Evolutionary conservation across 2,888 invertebrate genomes (phyloP), one percentile per base, ranked within the genome.

Genomic region (Venustoraphidia nigricollis): DNA sequence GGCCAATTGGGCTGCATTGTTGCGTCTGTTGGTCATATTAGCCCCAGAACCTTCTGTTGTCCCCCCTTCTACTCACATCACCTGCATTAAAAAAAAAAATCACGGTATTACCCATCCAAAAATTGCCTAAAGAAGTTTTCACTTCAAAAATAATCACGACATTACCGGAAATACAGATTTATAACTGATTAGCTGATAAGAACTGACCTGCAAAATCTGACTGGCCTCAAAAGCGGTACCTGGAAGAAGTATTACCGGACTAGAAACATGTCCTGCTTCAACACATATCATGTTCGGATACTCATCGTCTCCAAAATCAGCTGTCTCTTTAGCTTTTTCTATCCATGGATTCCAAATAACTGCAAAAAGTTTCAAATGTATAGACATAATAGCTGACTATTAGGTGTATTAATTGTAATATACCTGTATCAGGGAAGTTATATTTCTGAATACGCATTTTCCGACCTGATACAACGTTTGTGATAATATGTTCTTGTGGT

Each of bases 261-360:
- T 79, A 55, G 86, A 85, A 17, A 94, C 91, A 60, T 88, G 85
- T 34, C 93, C 94, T 51, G 92, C 85, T 70, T 95, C 95, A 52
- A 96, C 90, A 67, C 95, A 96, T 57, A 95, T 77, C 94, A 96
- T 94, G 66, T 89, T 90, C 9, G 89, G 90, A 69, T 90, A 95
- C 68, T 95, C 94, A 61, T 93, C 92, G 67, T 94, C 92, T n/a
- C 92, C 94, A 66, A 95, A 92, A 69, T 95, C 95, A 3, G 81
- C 76, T 71, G 94, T 89, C 64, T 90, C 90, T 59, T 89, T 84
- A 34, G 94, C 93, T 66, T 86, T 87, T 59, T 93, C 92, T 54
- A 83, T 72, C 95, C 95, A 95, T 0, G 95, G 95, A 73, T 95
- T 95, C 95, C 95, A 96, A 54, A 95, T 80, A 54, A 95, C 95